Conservation (phyloP, 2,888 invertebrate species). For the Artemia sinica region DNA sequence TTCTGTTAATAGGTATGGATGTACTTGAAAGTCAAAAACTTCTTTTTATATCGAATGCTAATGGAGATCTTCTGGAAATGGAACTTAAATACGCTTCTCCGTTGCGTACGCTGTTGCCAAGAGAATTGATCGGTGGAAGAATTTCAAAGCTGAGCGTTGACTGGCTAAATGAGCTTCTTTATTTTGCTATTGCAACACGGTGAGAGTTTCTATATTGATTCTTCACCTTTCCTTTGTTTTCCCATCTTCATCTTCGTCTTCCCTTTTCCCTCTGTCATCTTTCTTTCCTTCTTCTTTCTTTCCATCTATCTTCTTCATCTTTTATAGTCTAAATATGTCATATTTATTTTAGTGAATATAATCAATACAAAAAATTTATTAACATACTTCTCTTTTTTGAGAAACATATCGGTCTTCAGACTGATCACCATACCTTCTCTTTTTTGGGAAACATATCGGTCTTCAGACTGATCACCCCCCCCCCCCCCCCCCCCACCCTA, state of each 20-base stretch:
- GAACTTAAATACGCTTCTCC: neutral
- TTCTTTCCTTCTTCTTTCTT: too few relatives aligned
- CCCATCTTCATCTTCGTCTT: neutral
- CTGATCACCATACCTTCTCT: too few relatives aligned
- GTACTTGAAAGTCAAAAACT: neutral
- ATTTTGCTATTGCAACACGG: conserved; percentile 4
- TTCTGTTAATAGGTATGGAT: neutral
- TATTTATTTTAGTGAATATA: too few relatives aligned
- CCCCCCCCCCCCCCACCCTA: too few relatives aligned
- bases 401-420: too few relatives aligned
- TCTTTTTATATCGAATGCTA: neutral
- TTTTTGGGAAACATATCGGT: too few relatives aligned
- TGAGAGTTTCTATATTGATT: neutral
- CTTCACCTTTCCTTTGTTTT: neutral
- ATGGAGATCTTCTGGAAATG: conserved; percentile 8
- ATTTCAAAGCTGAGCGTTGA: neutral
- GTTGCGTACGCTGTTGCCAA: neutral
- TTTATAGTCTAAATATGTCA: too few relatives aligned
- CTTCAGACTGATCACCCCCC: too few relatives aligned
- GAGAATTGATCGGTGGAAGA: neutral
- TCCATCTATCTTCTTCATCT: too few relatives aligned
- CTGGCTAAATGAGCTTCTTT: neutral
- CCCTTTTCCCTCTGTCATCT: too few relatives aligned
- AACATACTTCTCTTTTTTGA: too few relatives aligned
- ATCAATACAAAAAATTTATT: too few relatives aligned